Evolutionary conservation across 2,888 invertebrate genomes (phyloP), one percentile per base, ranked within the genome.

Genomic region (Lucinisca nassula): DNA sequence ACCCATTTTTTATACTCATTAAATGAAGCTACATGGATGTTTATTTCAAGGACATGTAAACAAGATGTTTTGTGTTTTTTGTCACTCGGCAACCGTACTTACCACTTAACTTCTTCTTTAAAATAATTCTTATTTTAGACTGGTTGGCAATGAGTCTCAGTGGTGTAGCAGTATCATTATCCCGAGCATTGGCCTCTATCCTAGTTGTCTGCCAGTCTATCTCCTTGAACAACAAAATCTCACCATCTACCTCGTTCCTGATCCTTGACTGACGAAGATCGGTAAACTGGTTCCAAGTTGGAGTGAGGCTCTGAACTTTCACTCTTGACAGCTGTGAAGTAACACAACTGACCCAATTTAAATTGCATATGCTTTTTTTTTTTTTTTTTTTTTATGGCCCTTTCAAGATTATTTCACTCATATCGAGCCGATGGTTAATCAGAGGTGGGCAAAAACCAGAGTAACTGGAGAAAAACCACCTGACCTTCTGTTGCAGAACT

Each of bases 201-300:
- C 99, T 97, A 30, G 99, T 98, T 77, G 98, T 98, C 96, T 99
- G 99, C 99, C 99, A 99, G 95, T 98, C 98, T 80, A 99, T 97
- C 97, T 96, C 96, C 97, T 99, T 99, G 97, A 99, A 99, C 95
- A 99, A 98, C 91, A 99, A 97, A 90, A 99, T 97, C 95, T 99
- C 98, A 61, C 98, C 98, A 89, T 98, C 97, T 90, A 98, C 97
- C 1, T 98, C 97, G 95, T 99, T 99, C 96, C 99, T 98, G 92
- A 99, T 97, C 94, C 99, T 97, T 75, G 99, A 99, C 97, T 98
- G 97, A 95, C 98, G 97, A 93, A 99, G 97, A 96, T 99, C 99
- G 90, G 97, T 98, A 0, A 95, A 95, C 88, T 97, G 97, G 82
- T 98, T 97, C 98, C 99, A 99, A 88, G 98, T 98, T 0, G 99